Conservation (phyloP, 2,797 vertebrate species). For the Atherinosoma microstoma region DNA sequence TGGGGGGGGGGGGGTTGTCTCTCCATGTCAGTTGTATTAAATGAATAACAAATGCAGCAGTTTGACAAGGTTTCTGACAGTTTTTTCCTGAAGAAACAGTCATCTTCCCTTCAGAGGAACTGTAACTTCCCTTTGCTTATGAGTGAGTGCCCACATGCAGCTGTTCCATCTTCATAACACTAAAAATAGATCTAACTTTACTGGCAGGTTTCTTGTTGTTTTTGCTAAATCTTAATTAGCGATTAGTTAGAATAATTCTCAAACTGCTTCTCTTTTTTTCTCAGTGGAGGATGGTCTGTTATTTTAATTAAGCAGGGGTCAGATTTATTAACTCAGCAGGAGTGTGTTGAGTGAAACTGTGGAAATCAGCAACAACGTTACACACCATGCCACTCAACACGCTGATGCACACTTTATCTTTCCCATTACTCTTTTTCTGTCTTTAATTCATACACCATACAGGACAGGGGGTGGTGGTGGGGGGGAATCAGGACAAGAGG, state of each 20-base stretch:
- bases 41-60: slow-evolving; percentile 20
- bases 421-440: background rate
- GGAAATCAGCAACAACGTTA: slow-evolving; percentile 70
- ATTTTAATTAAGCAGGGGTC: slow-evolving; percentile 88
- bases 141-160: slow-evolving; percentile 40
- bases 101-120: slow-evolving; percentile 36
- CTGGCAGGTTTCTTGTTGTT: slow-evolving; percentile 77
- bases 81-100: slow-evolving; percentile 35
- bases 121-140: slow-evolving; percentile 38
- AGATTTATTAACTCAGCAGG: slow-evolving; percentile 85
- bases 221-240: slow-evolving; percentile 82
- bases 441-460: slow-evolving; percentile 37
- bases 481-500: slow-evolving; percentile 18
- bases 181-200: slow-evolving; percentile 77
- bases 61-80: slow-evolving; percentile 39
- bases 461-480: background rate
- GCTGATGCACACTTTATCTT: slow-evolving; percentile 45
- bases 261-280: slow-evolving; percentile 69
- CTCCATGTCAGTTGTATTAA: slow-evolving; percentile 44
- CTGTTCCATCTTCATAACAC: slow-evolving; percentile 40
- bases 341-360: slow-evolving; percentile 73
- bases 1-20: slow-evolving; percentile 41
- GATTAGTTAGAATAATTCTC: slow-evolving; percentile 84
- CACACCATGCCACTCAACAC: slow-evolving; percentile 56
- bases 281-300: slow-evolving; percentile 81